A percentile compares a stretch with the other conserved stretches of the same genome.
These are phyloP conservation scores for Liasis olivaceus DNA, from an alignment of 2,797 vertebrate genomes.

Conservation along the genomic window DNA sequence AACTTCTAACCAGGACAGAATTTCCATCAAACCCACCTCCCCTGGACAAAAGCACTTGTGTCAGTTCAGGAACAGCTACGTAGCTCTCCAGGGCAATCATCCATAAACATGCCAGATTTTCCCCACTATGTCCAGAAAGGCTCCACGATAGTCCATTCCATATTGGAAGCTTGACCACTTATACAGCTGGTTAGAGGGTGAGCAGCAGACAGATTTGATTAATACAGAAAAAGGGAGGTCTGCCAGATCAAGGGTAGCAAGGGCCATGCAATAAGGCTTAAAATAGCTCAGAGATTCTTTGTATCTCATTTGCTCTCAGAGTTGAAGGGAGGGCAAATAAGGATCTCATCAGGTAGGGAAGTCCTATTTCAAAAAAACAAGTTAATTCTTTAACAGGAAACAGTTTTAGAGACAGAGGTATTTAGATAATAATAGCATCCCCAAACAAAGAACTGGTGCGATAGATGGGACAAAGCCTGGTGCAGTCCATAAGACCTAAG, in stretches of 20 bases:
- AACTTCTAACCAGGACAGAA: conserved; percentile 21
- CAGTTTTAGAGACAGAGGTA: not conserved
- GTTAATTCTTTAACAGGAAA: not conserved
- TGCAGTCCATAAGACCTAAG: not conserved
- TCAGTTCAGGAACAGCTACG: conserved; percentile 9
- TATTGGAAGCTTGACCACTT: conserved; percentile 12
- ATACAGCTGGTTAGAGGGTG: conserved; percentile 21
- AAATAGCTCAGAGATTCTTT: conserved; percentile 25
- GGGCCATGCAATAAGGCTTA: conserved; percentile 27
- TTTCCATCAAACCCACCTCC: conserved; percentile 30
- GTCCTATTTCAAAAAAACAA: not conserved
- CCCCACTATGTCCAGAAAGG: conserved; percentile 3
- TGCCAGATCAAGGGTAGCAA: conserved; percentile 26
- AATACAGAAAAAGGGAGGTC: conserved; percentile 14
- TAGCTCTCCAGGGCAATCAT: conserved; percentile 19
- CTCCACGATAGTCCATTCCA: not conserved
- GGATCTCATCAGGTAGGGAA: conserved; percentile 6
- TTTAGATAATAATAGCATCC: not conserved
- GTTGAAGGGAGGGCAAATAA: conserved; percentile 14
- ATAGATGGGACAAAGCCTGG: not conserved
- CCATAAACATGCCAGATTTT: conserved; percentile 7
- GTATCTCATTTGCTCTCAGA: conserved; percentile 6
- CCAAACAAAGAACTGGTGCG: not conserved
- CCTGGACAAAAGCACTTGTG: not conserved
- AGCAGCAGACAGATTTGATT: conserved; percentile 26